A percentile compares a stretch with the other conserved stretches of the same genome.
Conservation (phyloP, 2,888 invertebrate genomes). For the Hedychridium roseum region DNA sequence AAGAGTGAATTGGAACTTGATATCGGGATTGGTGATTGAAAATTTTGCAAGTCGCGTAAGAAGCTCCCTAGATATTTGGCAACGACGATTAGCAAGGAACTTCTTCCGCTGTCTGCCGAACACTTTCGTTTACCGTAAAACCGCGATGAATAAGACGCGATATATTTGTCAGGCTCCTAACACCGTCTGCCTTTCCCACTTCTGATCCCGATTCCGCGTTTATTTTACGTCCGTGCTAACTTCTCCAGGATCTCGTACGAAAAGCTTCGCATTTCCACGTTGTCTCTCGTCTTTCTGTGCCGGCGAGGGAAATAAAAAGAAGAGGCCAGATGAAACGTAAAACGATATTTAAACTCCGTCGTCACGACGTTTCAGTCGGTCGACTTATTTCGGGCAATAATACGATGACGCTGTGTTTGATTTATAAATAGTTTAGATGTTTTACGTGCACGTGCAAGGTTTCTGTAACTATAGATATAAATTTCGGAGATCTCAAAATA, state of each 20-base stretch:
- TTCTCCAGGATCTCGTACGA: no score
- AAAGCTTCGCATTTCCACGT: no score
- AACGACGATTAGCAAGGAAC: constrained; percentile 12
- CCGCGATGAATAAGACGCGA: constrained; percentile 37
- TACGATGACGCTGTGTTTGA: constrained; percentile 35
- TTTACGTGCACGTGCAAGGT: constrained; percentile 47
- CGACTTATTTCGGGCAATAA: constrained; percentile 45
- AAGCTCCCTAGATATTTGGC: no score
- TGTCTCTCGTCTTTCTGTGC: no score
- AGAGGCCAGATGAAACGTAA: constrained; percentile 1
- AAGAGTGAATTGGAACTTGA: no score
- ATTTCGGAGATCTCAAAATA: constrained; percentile 28
- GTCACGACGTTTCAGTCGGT: constrained; percentile 14
- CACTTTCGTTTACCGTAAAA: constrained; percentile 23
- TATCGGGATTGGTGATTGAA: no score
- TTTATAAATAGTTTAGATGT: constrained; percentile 50
- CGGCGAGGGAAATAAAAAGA: no score
- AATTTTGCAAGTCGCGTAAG: no score
- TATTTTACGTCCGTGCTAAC: constrained; percentile 20
- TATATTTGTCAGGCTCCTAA: constrained; percentile 42
- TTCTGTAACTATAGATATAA: constrained; percentile 42
- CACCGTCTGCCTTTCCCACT: constrained; percentile 26
- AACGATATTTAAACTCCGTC: constrained; percentile 21
- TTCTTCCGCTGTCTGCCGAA: constrained; percentile 17
- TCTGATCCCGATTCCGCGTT: constrained; percentile 10